These are phyloP conservation scores for Chromobotia macracanthus DNA, from an alignment of 2,797 vertebrate genomes.

Conservation along the genomic window DNA sequence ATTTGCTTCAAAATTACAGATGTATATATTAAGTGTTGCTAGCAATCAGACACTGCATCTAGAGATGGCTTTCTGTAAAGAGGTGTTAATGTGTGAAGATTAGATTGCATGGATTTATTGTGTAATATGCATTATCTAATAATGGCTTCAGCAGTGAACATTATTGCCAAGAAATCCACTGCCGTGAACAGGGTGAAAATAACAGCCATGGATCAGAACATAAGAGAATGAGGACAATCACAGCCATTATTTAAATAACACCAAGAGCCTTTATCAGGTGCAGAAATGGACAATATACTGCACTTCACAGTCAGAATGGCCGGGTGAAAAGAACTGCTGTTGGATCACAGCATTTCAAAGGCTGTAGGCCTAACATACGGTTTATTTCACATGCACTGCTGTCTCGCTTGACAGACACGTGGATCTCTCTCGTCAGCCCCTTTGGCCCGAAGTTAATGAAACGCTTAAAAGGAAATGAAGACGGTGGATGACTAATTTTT, in stretches of 20 bases:
- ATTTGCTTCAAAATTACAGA: too few species aligned
- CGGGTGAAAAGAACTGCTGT: conserved; percentile 9
- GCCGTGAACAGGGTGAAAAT: not conserved
- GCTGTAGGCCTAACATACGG: not conserved
- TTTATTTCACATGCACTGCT: conserved; percentile 22
- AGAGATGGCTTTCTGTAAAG: not conserved
- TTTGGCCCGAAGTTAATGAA: conserved; percentile 43
- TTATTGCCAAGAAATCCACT: not conserved
- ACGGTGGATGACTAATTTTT: conserved; percentile 46
- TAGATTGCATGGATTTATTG: not conserved
- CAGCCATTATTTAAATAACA: conserved; percentile 17
- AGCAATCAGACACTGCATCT: not conserved
- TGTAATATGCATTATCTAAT: not conserved
- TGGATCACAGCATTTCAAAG: conserved; percentile 22
- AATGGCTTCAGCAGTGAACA: not conserved
- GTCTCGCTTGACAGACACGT: conserved; percentile 20
- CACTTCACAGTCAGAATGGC: conserved; percentile 27
- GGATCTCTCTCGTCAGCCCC: conserved; percentile 29
- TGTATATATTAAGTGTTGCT: not conserved
- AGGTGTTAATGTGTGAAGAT: not conserved
- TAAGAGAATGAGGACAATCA: conserved; percentile 12
- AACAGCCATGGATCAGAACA: not conserved
- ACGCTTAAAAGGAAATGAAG: conserved; percentile 38
- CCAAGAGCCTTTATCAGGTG: conserved; percentile 8
- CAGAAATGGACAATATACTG: conserved; percentile 5